A percentile compares a stretch with the other conserved stretches of the same genome.
Evolutionary conservation across 2,888 invertebrate species (phyloP).

Genomic region (Drosophila flavopinicola): DNA sequence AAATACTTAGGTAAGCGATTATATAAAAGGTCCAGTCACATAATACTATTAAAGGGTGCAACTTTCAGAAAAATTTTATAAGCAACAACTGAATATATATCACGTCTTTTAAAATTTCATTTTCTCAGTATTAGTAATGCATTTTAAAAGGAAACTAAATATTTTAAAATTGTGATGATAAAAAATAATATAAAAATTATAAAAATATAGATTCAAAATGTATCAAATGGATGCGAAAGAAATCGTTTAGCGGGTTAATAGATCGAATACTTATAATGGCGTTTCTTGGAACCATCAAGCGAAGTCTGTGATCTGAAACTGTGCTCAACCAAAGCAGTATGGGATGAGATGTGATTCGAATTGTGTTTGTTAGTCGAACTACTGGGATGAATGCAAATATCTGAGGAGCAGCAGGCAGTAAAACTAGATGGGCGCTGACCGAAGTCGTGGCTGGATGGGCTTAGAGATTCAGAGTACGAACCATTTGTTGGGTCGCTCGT

Average conservation of each 20-base stretch:
- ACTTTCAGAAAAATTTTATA: not conserved
- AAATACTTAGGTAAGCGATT: not conserved
- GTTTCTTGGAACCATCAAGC: conserved; percentile 58
- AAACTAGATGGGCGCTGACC: conserved; percentile 57
- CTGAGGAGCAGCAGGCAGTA: conserved; percentile 60
- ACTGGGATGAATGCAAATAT: conserved; percentile 58
- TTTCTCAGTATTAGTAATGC: too few species aligned
- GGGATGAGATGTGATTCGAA: conserved; percentile 44
- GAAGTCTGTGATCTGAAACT: conserved; percentile 50
- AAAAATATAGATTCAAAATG: not conserved
- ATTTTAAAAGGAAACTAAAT: not conserved
- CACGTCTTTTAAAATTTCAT: too few species aligned
- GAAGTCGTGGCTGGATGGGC: conserved; percentile 30
- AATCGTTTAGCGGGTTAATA: conserved; percentile 57
- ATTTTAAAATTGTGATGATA: not conserved
- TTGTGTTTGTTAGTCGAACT: conserved; percentile 63
- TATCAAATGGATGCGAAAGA: not conserved
- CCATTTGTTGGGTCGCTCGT: conserved; percentile 76
- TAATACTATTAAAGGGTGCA: too few species aligned
- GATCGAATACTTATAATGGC: conserved; percentile 82
- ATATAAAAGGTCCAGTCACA: not conserved
- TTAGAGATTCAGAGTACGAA: conserved; percentile 61
- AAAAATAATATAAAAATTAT: conserved; percentile 3
- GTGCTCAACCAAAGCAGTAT: conserved; percentile 75
- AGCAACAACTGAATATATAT: too few species aligned